Conservation (phyloP, 2,888 invertebrate genomes). For the Sinelater perroti region DNA sequence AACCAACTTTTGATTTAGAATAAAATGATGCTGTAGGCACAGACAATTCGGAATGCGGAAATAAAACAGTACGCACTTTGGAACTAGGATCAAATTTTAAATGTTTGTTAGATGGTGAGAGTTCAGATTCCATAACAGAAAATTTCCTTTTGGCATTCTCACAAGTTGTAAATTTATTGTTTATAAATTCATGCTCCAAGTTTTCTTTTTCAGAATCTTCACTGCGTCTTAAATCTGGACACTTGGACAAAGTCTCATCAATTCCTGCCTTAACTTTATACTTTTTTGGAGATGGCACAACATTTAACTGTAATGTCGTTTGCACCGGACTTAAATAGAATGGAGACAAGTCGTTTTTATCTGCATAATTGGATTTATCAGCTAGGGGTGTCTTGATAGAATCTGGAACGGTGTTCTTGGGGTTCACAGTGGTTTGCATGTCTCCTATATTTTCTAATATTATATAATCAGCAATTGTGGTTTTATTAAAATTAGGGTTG, state of each 20-base stretch:
- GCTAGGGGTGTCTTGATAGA: conserved; percentile 3
- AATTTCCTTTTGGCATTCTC: no score
- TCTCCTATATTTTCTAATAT: conserved; percentile 38
- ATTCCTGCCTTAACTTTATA: conserved; percentile 24
- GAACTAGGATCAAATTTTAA: conserved; percentile 50
- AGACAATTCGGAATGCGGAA: conserved; percentile 57
- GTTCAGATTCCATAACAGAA: no score
- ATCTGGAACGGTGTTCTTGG: no score
- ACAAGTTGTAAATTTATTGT: no score
- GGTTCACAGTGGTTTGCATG: not conserved
- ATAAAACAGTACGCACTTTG: conserved; percentile 57
- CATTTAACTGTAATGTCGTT: not conserved
- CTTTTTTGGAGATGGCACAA: conserved; percentile 22
- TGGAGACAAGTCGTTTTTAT: conserved; percentile 5
- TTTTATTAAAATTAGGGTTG: conserved; percentile 32
- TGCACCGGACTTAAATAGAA: conserved; percentile 24
- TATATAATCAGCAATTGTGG: conserved; percentile 42
- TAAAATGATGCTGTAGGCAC: conserved; percentile 67
- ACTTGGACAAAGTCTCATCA: conserved; percentile 48
- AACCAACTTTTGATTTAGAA: conserved; percentile 57
- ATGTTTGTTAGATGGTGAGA: conserved; percentile 30
- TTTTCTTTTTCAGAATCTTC: conserved; percentile 50
- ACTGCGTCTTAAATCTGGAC: conserved; percentile 50
- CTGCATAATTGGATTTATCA: not conserved
- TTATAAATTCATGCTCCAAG: conserved; percentile 51